Evolutionary conservation across 1,140 invertebrate genomes (phyloP).

Genomic region (Neodiprion virginianus): DNA sequence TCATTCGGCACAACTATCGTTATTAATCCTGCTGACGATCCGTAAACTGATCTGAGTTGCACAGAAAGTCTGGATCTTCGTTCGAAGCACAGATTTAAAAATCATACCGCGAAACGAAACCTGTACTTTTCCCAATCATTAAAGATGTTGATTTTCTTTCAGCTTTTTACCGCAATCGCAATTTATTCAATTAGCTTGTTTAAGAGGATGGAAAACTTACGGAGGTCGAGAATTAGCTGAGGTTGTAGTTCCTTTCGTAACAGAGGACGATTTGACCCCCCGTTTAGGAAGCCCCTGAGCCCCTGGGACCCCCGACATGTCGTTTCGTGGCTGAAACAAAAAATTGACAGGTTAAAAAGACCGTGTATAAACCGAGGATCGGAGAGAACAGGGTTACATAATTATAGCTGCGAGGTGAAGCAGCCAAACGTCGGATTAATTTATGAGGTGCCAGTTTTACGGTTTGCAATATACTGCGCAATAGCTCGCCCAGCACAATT

Average conservation of each 20-base stretch:
- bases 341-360: too few relatives aligned
- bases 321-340: slow-evolving; percentile 19
- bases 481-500: too few relatives aligned
- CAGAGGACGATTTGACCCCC: background rate
- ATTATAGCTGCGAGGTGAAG: too few relatives aligned
- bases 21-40: too few relatives aligned
- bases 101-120: background rate
- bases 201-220: slow-evolving; percentile 23
- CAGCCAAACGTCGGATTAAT: too few relatives aligned
- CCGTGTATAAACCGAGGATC: too few relatives aligned
- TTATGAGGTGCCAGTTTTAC: too few relatives aligned
- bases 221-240: slow-evolving; percentile 26
- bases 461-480: too few relatives aligned
- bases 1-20: too few relatives aligned
- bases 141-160: background rate
- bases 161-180: background rate
- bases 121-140: background rate
- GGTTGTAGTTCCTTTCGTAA: slow-evolving; percentile 21
- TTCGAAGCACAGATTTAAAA: background rate
- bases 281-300: slow-evolving; percentile 36
- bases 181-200: background rate
- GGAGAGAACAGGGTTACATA: too few relatives aligned
- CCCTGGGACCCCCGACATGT: slow-evolving; percentile 38
- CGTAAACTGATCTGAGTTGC: too few relatives aligned
- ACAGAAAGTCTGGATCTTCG: too few relatives aligned